A percentile compares a stretch with the other conserved stretches of the same genome.
Evolutionary conservation across 2,113 vertebrate genomes (phyloP).

Genomic region (Ophthalmolycus amberensis): DNA sequence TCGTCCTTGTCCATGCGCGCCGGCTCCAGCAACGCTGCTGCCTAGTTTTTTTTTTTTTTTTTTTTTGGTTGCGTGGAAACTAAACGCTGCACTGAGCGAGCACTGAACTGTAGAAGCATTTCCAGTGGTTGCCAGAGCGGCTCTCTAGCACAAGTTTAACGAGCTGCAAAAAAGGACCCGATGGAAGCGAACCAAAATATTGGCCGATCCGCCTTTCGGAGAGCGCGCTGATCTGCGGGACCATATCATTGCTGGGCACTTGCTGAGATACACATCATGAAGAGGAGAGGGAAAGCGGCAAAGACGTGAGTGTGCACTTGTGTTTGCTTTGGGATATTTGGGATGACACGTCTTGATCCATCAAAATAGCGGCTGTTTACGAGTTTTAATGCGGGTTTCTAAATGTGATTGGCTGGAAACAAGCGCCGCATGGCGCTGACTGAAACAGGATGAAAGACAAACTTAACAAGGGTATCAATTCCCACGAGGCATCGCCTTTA

Average conservation of each 20-base stretch:
- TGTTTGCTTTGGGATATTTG: background rate
- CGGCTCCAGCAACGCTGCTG: conserved; percentile 42
- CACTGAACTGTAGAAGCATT: conserved; percentile 46
- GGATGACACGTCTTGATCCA: background rate
- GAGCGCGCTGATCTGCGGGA: conserved; percentile 11
- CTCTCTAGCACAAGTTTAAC: conserved; percentile 54
- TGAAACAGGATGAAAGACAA: conserved; percentile 39
- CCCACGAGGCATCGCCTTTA: conserved; percentile 17
- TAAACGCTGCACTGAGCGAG: conserved; percentile 48
- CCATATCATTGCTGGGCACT: background rate
- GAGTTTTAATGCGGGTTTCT: background rate
- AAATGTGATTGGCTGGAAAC: background rate
- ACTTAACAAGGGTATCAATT: conserved; percentile 49
- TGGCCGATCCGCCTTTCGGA: background rate
- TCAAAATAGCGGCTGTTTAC: background rate
- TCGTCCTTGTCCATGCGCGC: conserved; percentile 14
- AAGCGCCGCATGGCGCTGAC: background rate
- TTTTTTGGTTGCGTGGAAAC: conserved; percentile 80
- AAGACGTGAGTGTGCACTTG: conserved; percentile 67
- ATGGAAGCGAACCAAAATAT: conserved; percentile 32
- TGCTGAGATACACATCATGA: conserved; percentile 48
- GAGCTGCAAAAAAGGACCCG: conserved; percentile 24
- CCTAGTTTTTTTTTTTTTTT: background rate
- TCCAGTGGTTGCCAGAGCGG: conserved; percentile 52
- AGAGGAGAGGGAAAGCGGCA: conserved; percentile 52